Evolutionary conservation across 53 echinoderm and acorn worm species (phyloP), one percentile per base, ranked within the genome.

Genomic region (Apostichopus leukothele): DNA sequence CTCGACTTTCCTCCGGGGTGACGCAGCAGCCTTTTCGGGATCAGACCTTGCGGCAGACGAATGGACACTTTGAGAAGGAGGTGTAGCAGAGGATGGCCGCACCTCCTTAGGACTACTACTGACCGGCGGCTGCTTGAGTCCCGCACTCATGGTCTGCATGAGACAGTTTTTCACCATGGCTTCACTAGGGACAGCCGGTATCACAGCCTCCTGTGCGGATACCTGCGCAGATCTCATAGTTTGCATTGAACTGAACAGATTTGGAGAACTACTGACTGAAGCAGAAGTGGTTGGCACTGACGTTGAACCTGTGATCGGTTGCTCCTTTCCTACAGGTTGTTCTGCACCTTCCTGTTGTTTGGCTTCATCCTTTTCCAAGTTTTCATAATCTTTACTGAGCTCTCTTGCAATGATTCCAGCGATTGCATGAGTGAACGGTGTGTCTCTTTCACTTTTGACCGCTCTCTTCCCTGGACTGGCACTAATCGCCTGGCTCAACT

Each of bases 391-490:
- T 92, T 83, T 92, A 51, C 83, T 92, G 59, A 92, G 75, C 74
- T 92, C 92, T 75, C 92, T 51, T 9, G 92, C 92, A 51, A 92
- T 92, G 74, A 92, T 92, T 1, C 92, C 92, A 51, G 92, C 92
- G 52, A 92, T 92, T 23, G 92, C 92, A 13, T 86, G 85, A 1
- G 90, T 92, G 51, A 92, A 90, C 10, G 90, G 88, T n/a, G 88
- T 83, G 50, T 81, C 89, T 89, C 83, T 89, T 50, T 79, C 73
- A 68, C 60, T 67, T 67, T 85, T 85, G 81, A 55, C 25, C 16
- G 27, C 27, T 0, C 85, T 59, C 50, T 67, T 85, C 13, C 67
- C 67, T 13, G 85, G 85, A 50, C 16, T 85, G 12, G 68, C 67
- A 50, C 67, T 85, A 18, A 85, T 85, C 23, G 85, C 85, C 22